phyloP scores from a whole-genome alignment of 2,797 vertebrate genomes.

The Eleutherodactylus coqui region DNA sequence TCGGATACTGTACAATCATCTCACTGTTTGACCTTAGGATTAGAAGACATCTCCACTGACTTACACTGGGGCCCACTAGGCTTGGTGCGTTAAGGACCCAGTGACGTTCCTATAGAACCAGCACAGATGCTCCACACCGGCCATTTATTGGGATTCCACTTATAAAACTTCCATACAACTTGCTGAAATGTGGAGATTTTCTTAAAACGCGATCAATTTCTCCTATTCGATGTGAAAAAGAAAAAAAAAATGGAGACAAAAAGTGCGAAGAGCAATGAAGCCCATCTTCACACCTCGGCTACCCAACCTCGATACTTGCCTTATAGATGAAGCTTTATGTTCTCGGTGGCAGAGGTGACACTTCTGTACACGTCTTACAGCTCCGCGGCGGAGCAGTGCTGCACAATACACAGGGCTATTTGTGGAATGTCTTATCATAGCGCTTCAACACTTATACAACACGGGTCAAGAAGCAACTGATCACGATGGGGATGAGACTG shows the following conservation, averaged over 20 bases:
- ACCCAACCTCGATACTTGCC: neutral
- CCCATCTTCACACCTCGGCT: neutral
- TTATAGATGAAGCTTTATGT: conserved; percentile 25
- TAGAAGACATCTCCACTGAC: no score
- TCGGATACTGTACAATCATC: no score
- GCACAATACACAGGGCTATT: neutral
- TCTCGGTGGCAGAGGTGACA: neutral
- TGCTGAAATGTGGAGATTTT: neutral
- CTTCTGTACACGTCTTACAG: neutral
- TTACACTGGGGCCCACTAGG: no score
- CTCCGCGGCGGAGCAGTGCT: neutral
- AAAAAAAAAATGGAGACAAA: neutral
- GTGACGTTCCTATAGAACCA: no score
- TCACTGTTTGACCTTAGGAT: no score
- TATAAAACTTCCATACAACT: neutral
- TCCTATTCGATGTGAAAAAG: neutral
- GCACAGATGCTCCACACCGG: no score
- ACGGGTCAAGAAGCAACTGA: no score
- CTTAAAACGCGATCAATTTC: neutral
- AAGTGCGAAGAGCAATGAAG: neutral
- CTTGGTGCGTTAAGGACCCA: no score
- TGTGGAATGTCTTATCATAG: no score
- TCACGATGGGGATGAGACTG: no score
- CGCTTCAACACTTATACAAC: no score
- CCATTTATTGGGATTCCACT: neutral